Percentiles rank a stretch among this genome's conserved stretches.
Conservation (phyloP, 2,888 invertebrate genomes). For the Tipula helvola region DNA sequence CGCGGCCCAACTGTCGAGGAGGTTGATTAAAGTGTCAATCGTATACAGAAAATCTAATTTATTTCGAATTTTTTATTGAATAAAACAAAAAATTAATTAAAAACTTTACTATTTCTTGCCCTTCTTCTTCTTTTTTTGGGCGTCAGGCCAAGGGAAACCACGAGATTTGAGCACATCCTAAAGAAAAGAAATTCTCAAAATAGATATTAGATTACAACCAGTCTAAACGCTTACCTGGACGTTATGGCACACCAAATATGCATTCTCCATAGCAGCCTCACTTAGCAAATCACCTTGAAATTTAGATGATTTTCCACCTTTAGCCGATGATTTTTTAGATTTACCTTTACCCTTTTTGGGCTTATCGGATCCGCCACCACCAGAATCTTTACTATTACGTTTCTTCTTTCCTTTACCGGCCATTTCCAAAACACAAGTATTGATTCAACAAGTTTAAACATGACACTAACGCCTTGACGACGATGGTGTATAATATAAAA, state of each 20-base stretch:
- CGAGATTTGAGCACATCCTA: slow-evolving; percentile 71
- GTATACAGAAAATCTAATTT: slow-evolving; percentile 7
- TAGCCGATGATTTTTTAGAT: slow-evolving; percentile 30
- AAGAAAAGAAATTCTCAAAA: slow-evolving; percentile 12
- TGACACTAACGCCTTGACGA: neutral
- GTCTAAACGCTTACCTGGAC: slow-evolving; percentile 50
- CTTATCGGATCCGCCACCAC: slow-evolving; percentile 33
- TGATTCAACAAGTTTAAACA: neutral
- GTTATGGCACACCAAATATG: slow-evolving; percentile 87
- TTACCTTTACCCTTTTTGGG: slow-evolving; percentile 38
- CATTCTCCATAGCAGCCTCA: slow-evolving; percentile 85
- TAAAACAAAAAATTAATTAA: neutral
- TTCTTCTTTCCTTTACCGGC: slow-evolving; percentile 41
- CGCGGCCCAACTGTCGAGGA: slow-evolving; percentile 56
- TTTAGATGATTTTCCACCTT: slow-evolving; percentile 44
- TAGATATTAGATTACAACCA: slow-evolving; percentile 5
- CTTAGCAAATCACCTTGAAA: slow-evolving; percentile 76
- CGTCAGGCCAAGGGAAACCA: slow-evolving; percentile 83
- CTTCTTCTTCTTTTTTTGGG: slow-evolving; percentile 77
- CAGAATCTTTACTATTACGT: slow-evolving; percentile 41
- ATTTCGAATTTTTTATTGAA: neutral
- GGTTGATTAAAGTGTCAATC: slow-evolving; percentile 42
- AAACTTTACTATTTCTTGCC: slow-evolving; percentile 29
- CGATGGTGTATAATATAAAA: neutral
- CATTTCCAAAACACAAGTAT: slow-evolving; percentile 23